Evolutionary conservation across 2,113 vertebrate genomes (phyloP).

Genomic region (Meleagris gallopavo): DNA sequence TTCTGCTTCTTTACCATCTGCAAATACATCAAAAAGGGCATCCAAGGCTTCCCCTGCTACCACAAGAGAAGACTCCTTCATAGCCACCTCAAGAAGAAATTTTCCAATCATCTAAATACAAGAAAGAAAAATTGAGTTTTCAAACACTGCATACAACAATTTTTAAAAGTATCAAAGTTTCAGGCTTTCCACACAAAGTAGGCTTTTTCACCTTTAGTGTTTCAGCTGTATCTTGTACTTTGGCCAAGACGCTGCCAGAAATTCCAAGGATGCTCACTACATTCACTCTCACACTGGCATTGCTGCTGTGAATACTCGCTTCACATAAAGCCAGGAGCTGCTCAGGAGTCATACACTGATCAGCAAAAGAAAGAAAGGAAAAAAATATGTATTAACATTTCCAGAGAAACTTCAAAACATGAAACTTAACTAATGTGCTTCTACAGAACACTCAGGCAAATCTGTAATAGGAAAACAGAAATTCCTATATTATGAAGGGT

Average conservation of each 20-base stretch:
- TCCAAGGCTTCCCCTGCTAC: slow-evolving; percentile 94
- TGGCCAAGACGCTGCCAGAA: slow-evolving; percentile 91
- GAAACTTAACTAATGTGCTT: background rate
- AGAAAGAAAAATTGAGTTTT: slow-evolving; percentile 3
- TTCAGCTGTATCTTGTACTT: slow-evolving; percentile 83
- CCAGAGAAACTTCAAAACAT: background rate
- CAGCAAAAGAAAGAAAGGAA: background rate
- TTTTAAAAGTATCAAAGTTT: background rate
- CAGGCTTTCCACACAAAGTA: background rate
- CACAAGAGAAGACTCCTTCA: slow-evolving; percentile 87
- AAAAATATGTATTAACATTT: background rate
- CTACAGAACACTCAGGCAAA: background rate
- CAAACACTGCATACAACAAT: background rate
- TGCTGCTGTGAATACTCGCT: slow-evolving; percentile 83
- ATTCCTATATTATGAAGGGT: background rate
- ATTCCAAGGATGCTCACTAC: slow-evolving; percentile 93
- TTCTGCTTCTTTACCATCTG: slow-evolving; percentile 92
- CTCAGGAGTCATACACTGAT: slow-evolving; percentile 89
- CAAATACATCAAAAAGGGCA: slow-evolving; percentile 95
- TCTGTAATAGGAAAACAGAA: background rate
- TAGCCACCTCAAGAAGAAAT: slow-evolving; percentile 89
- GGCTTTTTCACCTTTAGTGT: slow-evolving; percentile 87
- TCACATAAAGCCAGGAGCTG: slow-evolving; percentile 91
- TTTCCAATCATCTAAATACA: slow-evolving; percentile 87
- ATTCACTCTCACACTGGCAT: slow-evolving; percentile 88